A percentile compares a stretch with the other conserved stretches of the same genome.
These are phyloP conservation scores for Xylocopa sonorina DNA, from an alignment of 1,140 invertebrate genomes.

Conservation along the genomic window DNA sequence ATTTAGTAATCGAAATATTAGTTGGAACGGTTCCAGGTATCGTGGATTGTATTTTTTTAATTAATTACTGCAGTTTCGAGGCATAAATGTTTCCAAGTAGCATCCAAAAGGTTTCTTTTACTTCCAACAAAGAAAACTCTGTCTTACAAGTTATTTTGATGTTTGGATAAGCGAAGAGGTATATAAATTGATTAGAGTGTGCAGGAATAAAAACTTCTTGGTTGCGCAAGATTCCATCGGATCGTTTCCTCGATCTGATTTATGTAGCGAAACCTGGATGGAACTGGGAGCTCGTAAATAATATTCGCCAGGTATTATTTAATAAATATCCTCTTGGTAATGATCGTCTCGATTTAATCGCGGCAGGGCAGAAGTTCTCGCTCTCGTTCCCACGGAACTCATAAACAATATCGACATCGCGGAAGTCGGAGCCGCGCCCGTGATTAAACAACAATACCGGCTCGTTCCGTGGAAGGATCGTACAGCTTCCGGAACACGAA, in stretches of 20 bases:
- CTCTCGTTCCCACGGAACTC: background rate
- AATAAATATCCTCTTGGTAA: background rate
- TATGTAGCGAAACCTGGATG: too few relatives aligned
- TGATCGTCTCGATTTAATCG: background rate
- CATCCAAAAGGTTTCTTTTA: too few relatives aligned
- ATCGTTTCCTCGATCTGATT: too few relatives aligned
- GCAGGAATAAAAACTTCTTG: too few relatives aligned
- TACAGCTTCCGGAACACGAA: slow-evolving; percentile 19
- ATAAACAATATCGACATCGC: background rate
- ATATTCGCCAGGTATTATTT: too few relatives aligned
- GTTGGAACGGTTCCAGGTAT: background rate
- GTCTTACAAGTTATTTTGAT: too few relatives aligned
- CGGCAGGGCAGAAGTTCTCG: background rate
- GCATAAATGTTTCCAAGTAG: background rate
- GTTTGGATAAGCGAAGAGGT: too few relatives aligned
- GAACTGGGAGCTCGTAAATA: too few relatives aligned
- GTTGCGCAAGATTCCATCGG: too few relatives aligned
- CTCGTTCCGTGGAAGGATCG: background rate
- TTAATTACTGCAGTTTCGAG: background rate
- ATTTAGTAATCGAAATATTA: background rate
- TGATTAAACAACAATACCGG: slow-evolving; percentile 15
- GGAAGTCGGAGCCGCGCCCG: background rate
- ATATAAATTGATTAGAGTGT: too few relatives aligned
- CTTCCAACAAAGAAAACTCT: too few relatives aligned
- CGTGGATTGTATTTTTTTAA: too few relatives aligned